These are phyloP conservation scores for Drosophila ficusphila DNA, from an alignment of 1,140 invertebrate species.

Conservation along the genomic window DNA sequence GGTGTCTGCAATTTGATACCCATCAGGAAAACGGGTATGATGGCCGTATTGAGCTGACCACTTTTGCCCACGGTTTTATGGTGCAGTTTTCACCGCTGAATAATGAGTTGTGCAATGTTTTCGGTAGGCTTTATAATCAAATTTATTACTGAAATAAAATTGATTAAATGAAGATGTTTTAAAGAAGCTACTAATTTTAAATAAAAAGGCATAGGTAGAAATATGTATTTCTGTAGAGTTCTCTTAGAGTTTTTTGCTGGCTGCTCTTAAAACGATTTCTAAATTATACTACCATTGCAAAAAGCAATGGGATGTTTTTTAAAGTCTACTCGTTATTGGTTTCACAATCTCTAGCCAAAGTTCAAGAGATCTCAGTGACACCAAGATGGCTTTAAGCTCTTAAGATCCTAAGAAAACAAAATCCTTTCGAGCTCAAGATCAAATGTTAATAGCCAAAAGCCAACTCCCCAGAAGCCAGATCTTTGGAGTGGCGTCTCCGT, in stretches of 20 bases:
- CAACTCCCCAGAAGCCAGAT: slow-evolving; percentile 7
- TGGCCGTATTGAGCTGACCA: slow-evolving; percentile 1
- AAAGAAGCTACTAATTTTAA: too few relatives aligned
- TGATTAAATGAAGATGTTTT: too few relatives aligned
- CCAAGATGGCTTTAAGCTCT: not conserved
- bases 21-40: slow-evolving; percentile 10
- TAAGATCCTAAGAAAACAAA: slow-evolving; percentile 2
- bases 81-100: not conserved
- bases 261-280: too few relatives aligned
- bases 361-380: slow-evolving; percentile 13
- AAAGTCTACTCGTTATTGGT: not conserved
- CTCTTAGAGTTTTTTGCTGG: too few relatives aligned
- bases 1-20: slow-evolving; percentile 41
- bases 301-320: too few relatives aligned
- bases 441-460: slow-evolving; percentile 28
- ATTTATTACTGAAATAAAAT: too few relatives aligned
- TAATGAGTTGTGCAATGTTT: not conserved
- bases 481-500: not conserved
- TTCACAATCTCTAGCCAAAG: not conserved
- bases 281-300: too few relatives aligned
- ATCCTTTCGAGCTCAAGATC: slow-evolving; percentile 33
- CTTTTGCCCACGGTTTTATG: not conserved
- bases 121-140: not conserved
- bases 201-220: too few relatives aligned
- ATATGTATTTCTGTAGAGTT: too few relatives aligned